Base-by-base conservation (phyloP, 2,888 invertebrate genomes). In the Watsonalla binaria region DNA sequence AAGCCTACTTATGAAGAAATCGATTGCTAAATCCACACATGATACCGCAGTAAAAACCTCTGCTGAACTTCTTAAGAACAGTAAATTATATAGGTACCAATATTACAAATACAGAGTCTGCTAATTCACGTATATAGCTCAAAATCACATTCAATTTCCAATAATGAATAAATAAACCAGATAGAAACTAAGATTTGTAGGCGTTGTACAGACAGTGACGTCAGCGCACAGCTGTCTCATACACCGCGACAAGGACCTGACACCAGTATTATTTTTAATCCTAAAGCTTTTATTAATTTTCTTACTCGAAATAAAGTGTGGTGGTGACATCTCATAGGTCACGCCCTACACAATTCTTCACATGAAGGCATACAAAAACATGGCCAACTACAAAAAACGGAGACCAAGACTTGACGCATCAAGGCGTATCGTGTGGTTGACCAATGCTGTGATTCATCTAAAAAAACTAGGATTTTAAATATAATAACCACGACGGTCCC, bases 191-290 rank as follows among this genome's bases (percentile, higher is more conserved):
- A 63, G 62, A 68, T 59, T 59, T 61, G 64, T 71, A 66, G 63
- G 63, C 62, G 66, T 74, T 76, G 74, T 66, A 64, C 68, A 68
- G 64, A 57, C 54, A 8, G 60, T 81, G 78, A 80, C 78, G 80
- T 75, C 68, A 66, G 60, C 58, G 49, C 68, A 59, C 83, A 80
- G 76, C 82, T 81, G 83, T 71, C 70, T 59, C 60, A 60, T 55
- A 54, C 65, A 66, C 74, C 72, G 58, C 61, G 64, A 62, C 67
- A 57, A 58, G 58, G 58, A 68, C 67, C 70, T 66, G 73, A 76
- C 72, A 65, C 52, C 52, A 49, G 59, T 66, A 70, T 68, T 61
- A 62, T 63, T 65, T 67, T 65, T 60, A 55, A 60, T 61, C 57
- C 52, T 49, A 68, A 74, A 62, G 61, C 58, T 72, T 69, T 68